phyloP scores from a whole-genome alignment of 2,888 invertebrate species.

The Drosophila setosimentum region DNA sequence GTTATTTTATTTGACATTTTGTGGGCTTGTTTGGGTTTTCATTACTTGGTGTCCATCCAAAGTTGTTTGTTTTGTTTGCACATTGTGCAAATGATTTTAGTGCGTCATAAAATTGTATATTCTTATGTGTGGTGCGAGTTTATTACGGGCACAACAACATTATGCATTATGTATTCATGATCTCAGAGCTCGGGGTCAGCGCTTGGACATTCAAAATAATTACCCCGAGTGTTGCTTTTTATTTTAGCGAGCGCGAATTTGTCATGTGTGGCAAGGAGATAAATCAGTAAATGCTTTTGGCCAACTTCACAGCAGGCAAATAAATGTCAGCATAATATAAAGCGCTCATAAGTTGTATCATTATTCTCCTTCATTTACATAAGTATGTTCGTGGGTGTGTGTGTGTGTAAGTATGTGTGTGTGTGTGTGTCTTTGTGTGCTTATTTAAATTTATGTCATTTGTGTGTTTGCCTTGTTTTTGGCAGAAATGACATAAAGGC shows the following conservation, averaged over 20 bases:
- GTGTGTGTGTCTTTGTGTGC: conserved; percentile 31
- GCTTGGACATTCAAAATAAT: conserved; percentile 62
- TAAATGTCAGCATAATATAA: conserved; percentile 70
- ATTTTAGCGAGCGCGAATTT: conserved; percentile 48
- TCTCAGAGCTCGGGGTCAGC: conserved; percentile 48
- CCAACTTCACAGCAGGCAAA: conserved; percentile 48
- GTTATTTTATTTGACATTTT: conserved; percentile 49
- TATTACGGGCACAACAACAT: conserved; percentile 35
- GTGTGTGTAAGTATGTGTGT: conserved; percentile 11
- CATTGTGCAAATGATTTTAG: conserved; percentile 70
- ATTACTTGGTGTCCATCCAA: conserved; percentile 33
- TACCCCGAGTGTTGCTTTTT: conserved; percentile 48
- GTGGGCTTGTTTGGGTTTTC: conserved; percentile 49
- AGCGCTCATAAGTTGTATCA: conserved; percentile 75
- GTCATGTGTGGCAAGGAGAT: conserved; percentile 51
- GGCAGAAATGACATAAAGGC: conserved; percentile 80
- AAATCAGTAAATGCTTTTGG: conserved; percentile 64
- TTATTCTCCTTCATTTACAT: conserved; percentile 67
- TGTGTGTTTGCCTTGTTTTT: conserved; percentile 78
- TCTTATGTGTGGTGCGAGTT: conserved; percentile 31
- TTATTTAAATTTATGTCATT: conserved; percentile 80
- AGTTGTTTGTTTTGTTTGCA: conserved; percentile 55
- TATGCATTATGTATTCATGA: conserved; percentile 62
- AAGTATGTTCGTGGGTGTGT: conserved; percentile 4
- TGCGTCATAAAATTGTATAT: conserved; percentile 65